phyloP scores from a whole-genome alignment of 2,113 vertebrate genomes.

The Rhabdornis inornatus region DNA sequence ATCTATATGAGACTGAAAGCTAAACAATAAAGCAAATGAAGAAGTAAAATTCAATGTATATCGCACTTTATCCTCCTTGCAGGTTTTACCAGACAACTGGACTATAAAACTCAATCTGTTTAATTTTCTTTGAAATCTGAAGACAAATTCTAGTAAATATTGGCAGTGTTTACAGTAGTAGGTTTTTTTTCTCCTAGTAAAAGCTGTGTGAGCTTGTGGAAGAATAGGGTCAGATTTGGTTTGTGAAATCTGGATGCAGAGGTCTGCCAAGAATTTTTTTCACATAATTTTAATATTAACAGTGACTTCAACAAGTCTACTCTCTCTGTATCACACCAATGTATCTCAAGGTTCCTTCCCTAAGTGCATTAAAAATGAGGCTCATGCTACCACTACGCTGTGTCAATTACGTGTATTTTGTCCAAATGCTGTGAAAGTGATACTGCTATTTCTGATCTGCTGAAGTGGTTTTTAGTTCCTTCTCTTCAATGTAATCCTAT shows the following conservation, averaged over 20 bases:
- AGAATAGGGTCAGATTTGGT: neutral
- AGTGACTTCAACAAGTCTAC: neutral
- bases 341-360: neutral
- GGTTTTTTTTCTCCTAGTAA: neutral
- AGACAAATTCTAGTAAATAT: neutral
- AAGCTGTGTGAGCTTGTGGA: neutral
- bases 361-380: neutral
- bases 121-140: neutral
- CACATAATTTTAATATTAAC: no score
- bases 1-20: neutral
- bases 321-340: neutral
- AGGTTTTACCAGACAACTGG: neutral
- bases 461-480: neutral
- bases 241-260: neutral
- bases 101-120: neutral
- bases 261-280: no score
- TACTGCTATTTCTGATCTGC: neutral
- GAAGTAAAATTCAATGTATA: neutral
- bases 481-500: slow-evolving; percentile 13
- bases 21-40: slow-evolving; percentile 5
- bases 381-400: neutral
- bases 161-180: neutral
- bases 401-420: neutral
- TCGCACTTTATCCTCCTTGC: neutral
- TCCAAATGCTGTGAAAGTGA: neutral